A percentile compares a stretch with the other conserved stretches of the same genome.
phyloP scores from a whole-genome alignment of 2,113 vertebrate genomes.

The Dinomys branickii region DNA sequence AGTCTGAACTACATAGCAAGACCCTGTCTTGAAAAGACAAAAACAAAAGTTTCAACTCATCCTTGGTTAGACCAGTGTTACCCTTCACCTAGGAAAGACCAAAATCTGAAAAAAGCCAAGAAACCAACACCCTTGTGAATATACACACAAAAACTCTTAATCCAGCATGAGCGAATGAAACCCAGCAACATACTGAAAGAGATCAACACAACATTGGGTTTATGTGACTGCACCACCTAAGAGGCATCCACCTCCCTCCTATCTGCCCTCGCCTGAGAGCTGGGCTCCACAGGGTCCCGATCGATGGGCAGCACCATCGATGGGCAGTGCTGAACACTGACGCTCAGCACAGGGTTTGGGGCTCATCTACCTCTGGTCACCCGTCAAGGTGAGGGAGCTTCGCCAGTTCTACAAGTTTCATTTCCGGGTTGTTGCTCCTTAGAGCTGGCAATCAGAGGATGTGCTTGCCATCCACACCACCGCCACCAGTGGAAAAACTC shows the following conservation, averaged over 20 bases:
- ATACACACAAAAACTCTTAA: background rate
- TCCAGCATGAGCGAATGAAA: background rate
- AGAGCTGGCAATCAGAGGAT: background rate
- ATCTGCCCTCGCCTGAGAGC: background rate
- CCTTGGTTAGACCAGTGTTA: background rate
- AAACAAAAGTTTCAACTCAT: too few species aligned
- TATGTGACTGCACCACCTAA: too few species aligned
- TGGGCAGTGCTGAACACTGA: too few species aligned
- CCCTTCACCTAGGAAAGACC: background rate
- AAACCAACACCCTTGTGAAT: background rate
- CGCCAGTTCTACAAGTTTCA: background rate
- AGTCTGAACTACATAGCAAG: too few species aligned
- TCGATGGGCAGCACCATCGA: too few species aligned
- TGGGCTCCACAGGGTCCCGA: background rate
- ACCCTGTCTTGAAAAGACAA: too few species aligned
- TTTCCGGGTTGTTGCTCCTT: conserved; percentile 27
- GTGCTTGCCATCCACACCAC: background rate
- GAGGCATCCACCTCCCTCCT: background rate
- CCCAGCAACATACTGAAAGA: background rate
- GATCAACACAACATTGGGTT: background rate
- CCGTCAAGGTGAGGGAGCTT: background rate
- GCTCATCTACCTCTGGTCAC: background rate
- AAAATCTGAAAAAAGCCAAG: background rate
- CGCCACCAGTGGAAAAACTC: background rate
- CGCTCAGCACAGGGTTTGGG: background rate